Conservation (phyloP, 2,797 vertebrate species). For the Cryptoprocta ferox region DNA sequence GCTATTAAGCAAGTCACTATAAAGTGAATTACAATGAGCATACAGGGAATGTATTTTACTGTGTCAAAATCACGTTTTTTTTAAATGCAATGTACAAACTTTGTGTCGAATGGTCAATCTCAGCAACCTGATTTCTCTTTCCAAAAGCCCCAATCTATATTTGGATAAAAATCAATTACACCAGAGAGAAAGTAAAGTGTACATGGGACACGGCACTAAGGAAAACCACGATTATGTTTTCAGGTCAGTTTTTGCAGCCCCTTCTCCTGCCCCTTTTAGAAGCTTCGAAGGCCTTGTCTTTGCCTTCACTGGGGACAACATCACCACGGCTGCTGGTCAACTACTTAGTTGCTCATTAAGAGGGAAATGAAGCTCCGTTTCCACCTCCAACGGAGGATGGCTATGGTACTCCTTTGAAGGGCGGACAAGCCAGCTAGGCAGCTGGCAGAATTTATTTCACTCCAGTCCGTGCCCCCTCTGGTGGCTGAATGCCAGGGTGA, state of each 20-base stretch:
- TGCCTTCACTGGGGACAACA: background rate
- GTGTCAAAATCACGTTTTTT: conserved; percentile 81
- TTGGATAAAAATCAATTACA: conserved; percentile 55
- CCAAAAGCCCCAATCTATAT: conserved; percentile 65
- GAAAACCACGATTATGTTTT: background rate
- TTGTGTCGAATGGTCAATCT: conserved; percentile 78
- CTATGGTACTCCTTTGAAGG: background rate
- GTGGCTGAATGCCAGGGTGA: conserved; percentile 69
- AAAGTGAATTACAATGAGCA: conserved; percentile 84
- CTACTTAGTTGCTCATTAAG: background rate
- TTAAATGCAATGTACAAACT: conserved; percentile 74
- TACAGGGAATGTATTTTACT: conserved; percentile 78
- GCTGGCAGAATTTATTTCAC: conserved; percentile 54
- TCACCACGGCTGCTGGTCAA: background rate
- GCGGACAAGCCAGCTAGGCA: conserved; percentile 8
- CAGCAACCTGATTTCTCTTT: conserved; percentile 58
- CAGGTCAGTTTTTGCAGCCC: background rate
- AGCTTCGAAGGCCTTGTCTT: background rate
- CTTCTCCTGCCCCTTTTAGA: background rate
- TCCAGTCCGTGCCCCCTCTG: conserved; percentile 60
- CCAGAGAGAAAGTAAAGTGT: conserved; percentile 50
- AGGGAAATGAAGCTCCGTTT: background rate
- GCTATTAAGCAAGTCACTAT: conserved; percentile 84
- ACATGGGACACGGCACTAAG: background rate
- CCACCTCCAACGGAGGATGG: background rate